Evolutionary conservation across 2,888 invertebrate genomes (phyloP).

Genomic region (Crossocerus cetratus): DNA sequence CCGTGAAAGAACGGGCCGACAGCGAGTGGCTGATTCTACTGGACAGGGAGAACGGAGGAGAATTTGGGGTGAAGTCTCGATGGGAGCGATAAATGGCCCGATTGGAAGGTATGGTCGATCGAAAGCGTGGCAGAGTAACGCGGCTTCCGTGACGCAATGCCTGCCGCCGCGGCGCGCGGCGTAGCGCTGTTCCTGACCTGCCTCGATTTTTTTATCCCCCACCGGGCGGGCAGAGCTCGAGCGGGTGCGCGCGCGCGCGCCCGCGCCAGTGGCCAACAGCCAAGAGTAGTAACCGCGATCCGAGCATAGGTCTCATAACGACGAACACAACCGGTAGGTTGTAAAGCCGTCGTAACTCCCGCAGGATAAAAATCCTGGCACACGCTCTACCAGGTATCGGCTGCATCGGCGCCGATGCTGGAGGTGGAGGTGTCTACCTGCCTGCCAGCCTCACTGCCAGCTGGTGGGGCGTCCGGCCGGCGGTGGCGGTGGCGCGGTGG

Average conservation of each 20-base stretch:
- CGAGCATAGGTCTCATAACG: constrained; percentile 58
- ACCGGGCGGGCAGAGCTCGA: constrained; percentile 15
- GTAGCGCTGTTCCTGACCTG: constrained; percentile 57
- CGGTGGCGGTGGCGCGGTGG: constrained; percentile 36
- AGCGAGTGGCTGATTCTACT: not conserved
- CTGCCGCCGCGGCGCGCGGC: constrained; percentile 8
- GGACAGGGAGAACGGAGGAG: not conserved
- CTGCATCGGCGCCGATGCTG: constrained; percentile 23
- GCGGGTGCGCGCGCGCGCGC: constrained; percentile 5
- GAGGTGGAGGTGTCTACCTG: constrained; percentile 24
- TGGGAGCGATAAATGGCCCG: constrained; percentile 4
- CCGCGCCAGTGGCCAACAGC: constrained; percentile 40
- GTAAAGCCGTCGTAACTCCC: constrained; percentile 67
- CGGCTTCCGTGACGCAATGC: constrained; percentile 52
- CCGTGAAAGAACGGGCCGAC: too few relatives aligned
- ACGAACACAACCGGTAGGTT: constrained; percentile 59
- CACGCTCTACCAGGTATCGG: constrained; percentile 60
- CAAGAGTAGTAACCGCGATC: constrained; percentile 49
- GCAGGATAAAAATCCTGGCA: constrained; percentile 69
- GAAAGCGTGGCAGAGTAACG: constrained; percentile 30
- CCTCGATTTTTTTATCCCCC: constrained; percentile 54
- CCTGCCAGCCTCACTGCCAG: not conserved
- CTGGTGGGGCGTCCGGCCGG: constrained; percentile 18
- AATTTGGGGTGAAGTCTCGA: not conserved
- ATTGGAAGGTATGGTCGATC: constrained; percentile 26